A percentile compares a stretch with the other conserved stretches of the same genome.
Conservation (phyloP, 2,888 invertebrate species). For the Gandaritis pyraliata region DNA sequence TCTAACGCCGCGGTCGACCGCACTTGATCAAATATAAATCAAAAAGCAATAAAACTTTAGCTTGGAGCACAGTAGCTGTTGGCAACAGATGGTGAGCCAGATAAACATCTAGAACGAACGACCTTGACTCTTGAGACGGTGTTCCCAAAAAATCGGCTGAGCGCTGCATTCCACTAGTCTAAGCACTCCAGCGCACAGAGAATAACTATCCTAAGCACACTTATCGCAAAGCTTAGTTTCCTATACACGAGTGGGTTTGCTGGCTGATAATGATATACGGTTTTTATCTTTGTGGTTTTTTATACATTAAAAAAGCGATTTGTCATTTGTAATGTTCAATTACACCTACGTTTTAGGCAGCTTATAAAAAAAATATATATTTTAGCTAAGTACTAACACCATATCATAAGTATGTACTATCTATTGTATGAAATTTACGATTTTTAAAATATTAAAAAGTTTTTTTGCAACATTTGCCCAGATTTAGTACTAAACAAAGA, state of each 20-base stretch:
- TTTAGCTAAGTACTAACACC: too few species aligned
- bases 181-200: constrained; percentile 6
- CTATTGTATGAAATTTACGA: too few species aligned
- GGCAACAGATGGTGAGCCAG: constrained; percentile 44
- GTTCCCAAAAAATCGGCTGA: constrained; percentile 46
- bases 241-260: background rate
- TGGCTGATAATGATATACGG: too few species aligned
- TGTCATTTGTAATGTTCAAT: background rate
- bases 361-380: too few species aligned
- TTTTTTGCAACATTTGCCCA: too few species aligned
- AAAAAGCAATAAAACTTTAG: constrained; percentile 46
- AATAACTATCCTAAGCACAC: constrained; percentile 11
- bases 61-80: constrained; percentile 50
- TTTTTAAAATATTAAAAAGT: too few species aligned
- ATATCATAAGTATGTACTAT: too few species aligned
- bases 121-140: constrained; percentile 61
- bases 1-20: constrained; percentile 19
- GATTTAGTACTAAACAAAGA: too few species aligned
- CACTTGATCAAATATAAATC: constrained; percentile 42
- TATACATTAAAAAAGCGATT: background rate
- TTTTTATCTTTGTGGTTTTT: background rate
- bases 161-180: constrained; percentile 35
- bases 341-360: background rate
- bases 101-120: constrained; percentile 42
- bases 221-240: constrained; percentile 18